Percentiles rank a stretch among this genome's conserved stretches.
Evolutionary conservation across 1,140 invertebrate species (phyloP).

Genomic region (Monochamus saltuarius): DNA sequence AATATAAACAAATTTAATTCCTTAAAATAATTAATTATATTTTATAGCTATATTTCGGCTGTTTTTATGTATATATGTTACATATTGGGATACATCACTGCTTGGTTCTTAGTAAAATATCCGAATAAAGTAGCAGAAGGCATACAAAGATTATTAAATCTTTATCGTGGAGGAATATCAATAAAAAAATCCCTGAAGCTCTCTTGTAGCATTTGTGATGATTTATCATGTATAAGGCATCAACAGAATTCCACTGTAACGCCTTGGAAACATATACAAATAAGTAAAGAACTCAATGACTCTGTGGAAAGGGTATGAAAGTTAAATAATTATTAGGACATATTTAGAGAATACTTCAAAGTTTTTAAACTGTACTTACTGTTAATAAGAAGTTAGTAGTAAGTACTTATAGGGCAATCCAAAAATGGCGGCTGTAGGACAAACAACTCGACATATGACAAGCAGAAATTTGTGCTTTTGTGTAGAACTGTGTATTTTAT

Average conservation of each 20-base stretch:
- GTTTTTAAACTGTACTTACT: too few species aligned
- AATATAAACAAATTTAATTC: background rate
- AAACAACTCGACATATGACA: too few species aligned
- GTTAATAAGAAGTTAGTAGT: too few species aligned
- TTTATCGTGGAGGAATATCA: constrained; percentile 34
- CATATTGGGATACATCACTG: constrained; percentile 30
- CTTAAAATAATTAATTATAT: background rate
- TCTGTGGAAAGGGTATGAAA: constrained; percentile 68
- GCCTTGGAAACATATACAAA: constrained; percentile 66
- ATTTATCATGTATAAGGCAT: constrained; percentile 55
- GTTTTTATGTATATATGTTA: constrained; percentile 30
- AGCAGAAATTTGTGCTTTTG: too few species aligned
- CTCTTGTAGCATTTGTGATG: constrained; percentile 48
- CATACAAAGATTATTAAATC: constrained; percentile 37
- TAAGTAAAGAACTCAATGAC: constrained; percentile 65
- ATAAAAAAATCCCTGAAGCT: constrained; percentile 30
- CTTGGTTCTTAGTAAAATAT: constrained; percentile 36
- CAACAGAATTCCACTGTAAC: constrained; percentile 52
- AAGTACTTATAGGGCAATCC: too few species aligned
- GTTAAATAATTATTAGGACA: constrained; percentile 19
- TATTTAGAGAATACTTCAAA: constrained; percentile 12
- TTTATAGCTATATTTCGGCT: constrained; percentile 26
- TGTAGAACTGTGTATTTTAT: too few species aligned
- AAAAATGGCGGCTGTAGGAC: too few species aligned
- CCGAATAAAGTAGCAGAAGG: constrained; percentile 17